A percentile compares a stretch with the other conserved stretches of the same genome.
Conservation (phyloP, 2,888 invertebrate genomes). For the Parnassius glacialis region DNA sequence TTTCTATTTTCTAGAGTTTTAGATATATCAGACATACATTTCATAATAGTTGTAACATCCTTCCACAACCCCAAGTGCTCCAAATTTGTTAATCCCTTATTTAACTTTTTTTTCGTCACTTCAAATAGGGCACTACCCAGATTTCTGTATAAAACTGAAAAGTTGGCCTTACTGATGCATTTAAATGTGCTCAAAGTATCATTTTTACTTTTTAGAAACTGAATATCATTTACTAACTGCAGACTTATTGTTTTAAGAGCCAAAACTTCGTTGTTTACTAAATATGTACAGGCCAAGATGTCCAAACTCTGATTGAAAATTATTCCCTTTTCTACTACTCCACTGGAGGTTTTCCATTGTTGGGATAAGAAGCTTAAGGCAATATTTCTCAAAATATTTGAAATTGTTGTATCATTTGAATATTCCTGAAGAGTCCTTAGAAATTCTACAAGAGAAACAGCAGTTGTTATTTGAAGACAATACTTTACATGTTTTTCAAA, state of each 20-base stretch:
- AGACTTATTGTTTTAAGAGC: conserved; percentile 80
- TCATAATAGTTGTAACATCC: conserved; percentile 81
- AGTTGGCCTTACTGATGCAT: conserved; percentile 84
- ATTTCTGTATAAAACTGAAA: conserved; percentile 84
- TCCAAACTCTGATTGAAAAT: conserved; percentile 83
- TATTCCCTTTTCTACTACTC: conserved; percentile 83
- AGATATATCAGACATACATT: conserved; percentile 83
- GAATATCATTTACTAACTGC: conserved; percentile 79
- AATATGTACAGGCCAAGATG: conserved; percentile 83
- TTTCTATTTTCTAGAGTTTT: conserved; percentile 83
- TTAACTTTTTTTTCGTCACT: conserved; percentile 73
- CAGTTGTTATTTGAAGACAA: conserved; percentile 78
- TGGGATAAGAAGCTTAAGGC: conserved; percentile 78
- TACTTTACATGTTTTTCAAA: conserved; percentile 71
- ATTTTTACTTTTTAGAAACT: conserved; percentile 77
- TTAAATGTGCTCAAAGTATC: conserved; percentile 81
- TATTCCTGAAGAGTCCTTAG: conserved; percentile 72
- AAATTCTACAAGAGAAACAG: conserved; percentile 76
- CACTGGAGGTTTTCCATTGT: conserved; percentile 85
- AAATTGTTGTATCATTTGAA: conserved; percentile 57
- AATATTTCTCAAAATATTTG: conserved; percentile 67
- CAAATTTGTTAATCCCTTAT: conserved; percentile 76
- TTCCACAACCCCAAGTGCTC: conserved; percentile 85
- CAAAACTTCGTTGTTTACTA: conserved; percentile 80
- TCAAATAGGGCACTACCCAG: conserved; percentile 83